These are phyloP conservation scores for Cariama cristata DNA, from an alignment of 2,113 vertebrate species.

Conservation along the genomic window DNA sequence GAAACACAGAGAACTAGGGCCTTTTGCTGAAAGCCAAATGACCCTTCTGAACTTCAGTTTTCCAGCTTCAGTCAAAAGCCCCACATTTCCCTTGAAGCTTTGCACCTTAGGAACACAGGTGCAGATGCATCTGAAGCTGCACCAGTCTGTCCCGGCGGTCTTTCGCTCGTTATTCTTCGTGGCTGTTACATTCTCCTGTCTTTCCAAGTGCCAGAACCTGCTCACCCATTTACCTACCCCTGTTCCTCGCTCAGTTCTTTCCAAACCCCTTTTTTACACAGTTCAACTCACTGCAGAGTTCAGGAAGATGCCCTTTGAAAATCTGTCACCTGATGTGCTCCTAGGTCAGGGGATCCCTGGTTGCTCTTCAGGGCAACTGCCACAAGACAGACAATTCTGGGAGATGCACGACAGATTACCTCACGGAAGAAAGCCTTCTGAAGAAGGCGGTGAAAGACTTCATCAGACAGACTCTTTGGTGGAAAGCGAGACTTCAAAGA, in stretches of 20 bases:
- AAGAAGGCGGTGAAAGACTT: neutral
- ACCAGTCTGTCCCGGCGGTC: neutral
- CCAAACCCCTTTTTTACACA: neutral
- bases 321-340: neutral
- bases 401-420: neutral
- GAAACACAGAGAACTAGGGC: neutral
- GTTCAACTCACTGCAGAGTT: neutral
- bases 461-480: neutral
- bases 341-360: neutral
- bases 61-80: neutral
- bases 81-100: neutral
- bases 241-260: neutral
- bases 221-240: neutral
- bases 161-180: neutral
- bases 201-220: neutral
- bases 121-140: neutral
- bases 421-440: neutral
- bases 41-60: neutral
- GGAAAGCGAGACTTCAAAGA: neutral
- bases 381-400: neutral
- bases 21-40: neutral
- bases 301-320: neutral
- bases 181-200: neutral
- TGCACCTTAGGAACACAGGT: neutral
- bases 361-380: neutral